Conservation (phyloP, 2,113 vertebrate genomes). For the Zeus faber region DNA sequence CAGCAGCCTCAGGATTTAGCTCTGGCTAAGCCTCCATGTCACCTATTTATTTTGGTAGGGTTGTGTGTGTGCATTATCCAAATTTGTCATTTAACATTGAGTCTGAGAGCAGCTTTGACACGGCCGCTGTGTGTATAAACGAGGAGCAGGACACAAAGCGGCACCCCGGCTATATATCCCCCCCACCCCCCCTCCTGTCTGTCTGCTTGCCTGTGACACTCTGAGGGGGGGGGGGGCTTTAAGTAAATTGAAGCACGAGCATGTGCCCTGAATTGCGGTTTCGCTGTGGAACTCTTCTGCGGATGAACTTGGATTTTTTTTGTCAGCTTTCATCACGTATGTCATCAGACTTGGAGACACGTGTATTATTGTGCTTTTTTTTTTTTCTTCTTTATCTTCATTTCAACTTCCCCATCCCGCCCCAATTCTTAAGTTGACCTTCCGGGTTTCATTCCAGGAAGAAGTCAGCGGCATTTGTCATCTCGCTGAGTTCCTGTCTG, state of each 20-base stretch:
- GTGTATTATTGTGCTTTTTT: conserved; percentile 29
- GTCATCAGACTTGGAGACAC: conserved; percentile 59
- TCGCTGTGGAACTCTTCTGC: conserved; percentile 58
- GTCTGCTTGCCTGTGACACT: conserved; percentile 54
- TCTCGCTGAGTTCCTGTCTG: conserved; percentile 71
- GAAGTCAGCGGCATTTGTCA: conserved; percentile 79
- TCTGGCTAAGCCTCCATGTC: conserved; percentile 70
- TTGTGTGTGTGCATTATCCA: conserved; percentile 71
- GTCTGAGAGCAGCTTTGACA: conserved; percentile 72
- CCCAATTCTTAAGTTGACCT: conserved; percentile 65
- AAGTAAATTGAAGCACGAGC: conserved; percentile 66
- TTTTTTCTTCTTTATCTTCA: conserved; percentile 18
- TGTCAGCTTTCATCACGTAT: conserved; percentile 75
- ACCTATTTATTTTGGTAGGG: conserved; percentile 66
- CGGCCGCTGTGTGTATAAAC: conserved; percentile 52
- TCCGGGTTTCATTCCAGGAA: conserved; percentile 74
- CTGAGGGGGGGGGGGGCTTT: conserved; percentile 60
- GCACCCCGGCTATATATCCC: conserved; percentile 50
- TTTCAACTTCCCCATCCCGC: background rate
- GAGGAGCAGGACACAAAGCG: conserved; percentile 58
- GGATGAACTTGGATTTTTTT: conserved; percentile 66
- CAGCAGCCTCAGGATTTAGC: conserved; percentile 71
- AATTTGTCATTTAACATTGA: conserved; percentile 73
- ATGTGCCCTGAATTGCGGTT: conserved; percentile 65
- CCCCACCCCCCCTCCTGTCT: conserved; percentile 46